Percentiles rank a stretch among this genome's conserved stretches.
Conservation (phyloP, 1,140 invertebrate species). For the Caligus rogercresseyi region DNA sequence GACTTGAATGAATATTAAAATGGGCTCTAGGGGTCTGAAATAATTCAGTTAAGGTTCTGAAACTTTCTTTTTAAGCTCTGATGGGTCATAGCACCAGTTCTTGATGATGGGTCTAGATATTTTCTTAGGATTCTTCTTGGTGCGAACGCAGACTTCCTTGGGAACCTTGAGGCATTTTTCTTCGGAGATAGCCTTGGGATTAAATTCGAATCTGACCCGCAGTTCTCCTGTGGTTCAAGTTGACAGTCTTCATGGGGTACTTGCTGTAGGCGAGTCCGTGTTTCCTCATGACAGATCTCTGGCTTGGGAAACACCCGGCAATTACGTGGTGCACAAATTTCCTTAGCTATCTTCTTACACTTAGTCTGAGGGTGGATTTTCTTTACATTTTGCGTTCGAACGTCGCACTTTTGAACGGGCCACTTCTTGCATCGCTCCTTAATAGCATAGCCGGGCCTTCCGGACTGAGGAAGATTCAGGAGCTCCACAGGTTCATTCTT, state of each 20-base stretch:
- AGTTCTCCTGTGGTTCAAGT: background rate
- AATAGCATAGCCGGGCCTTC: background rate
- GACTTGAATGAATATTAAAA: no score
- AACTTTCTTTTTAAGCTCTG: no score
- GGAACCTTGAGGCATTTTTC: slow-evolving; percentile 13
- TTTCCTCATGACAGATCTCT: background rate
- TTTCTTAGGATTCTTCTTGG: slow-evolving; percentile 9
- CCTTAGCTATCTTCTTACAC: background rate
- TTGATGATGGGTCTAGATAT: slow-evolving; percentile 9
- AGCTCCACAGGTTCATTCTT: background rate
- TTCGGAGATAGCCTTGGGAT: slow-evolving; percentile 2
- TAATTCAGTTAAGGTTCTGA: no score
- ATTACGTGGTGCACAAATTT: background rate
- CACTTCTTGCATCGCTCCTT: background rate
- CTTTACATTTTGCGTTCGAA: background rate
- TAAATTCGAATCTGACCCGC: background rate
- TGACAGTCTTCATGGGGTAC: background rate
- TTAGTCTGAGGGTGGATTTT: background rate
- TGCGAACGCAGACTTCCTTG: slow-evolving; percentile 12
- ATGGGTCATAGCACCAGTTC: slow-evolving; percentile 13
- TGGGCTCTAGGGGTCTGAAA: no score
- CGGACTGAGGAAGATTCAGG: background rate
- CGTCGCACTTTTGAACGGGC: slow-evolving; percentile 1
- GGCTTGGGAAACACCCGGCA: background rate
- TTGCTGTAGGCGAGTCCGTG: background rate